These are phyloP conservation scores for Temnothorax ravouxi DNA, from an alignment of 2,888 invertebrate species.

Conservation along the genomic window DNA sequence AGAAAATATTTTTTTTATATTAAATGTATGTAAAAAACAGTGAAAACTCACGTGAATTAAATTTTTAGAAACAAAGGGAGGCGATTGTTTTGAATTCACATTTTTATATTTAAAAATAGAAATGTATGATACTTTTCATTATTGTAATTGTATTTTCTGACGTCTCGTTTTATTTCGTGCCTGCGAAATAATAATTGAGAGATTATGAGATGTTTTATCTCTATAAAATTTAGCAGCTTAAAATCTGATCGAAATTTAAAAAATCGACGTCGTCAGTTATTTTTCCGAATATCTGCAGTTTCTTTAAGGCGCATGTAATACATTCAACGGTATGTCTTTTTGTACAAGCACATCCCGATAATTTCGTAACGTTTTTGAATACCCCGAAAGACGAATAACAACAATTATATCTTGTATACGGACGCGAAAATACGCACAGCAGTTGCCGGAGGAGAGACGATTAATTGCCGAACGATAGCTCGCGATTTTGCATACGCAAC, in stretches of 20 bases:
- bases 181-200: neutral
- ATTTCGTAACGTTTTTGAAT: neutral
- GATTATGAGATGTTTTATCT: neutral
- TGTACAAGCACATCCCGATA: neutral
- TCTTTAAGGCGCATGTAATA: neutral
- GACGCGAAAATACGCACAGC: neutral
- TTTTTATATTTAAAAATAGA: neutral
- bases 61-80: neutral
- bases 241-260: neutral
- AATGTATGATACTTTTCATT: neutral
- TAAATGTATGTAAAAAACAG: neutral
- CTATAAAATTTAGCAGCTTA: neutral
- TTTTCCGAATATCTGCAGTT: neutral
- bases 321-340: neutral
- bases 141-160: neutral
- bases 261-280: neutral
- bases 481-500: constrained; percentile 6
- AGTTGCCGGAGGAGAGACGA: constrained; percentile 4
- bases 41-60: neutral
- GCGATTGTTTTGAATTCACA: neutral
- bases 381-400: neutral
- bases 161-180: neutral
- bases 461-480: constrained; percentile 45
- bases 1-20: neutral
- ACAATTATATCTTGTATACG: constrained; percentile 12